Conservation (phyloP, 2,797 vertebrate species). For the Paedocypris micromegethes region DNA sequence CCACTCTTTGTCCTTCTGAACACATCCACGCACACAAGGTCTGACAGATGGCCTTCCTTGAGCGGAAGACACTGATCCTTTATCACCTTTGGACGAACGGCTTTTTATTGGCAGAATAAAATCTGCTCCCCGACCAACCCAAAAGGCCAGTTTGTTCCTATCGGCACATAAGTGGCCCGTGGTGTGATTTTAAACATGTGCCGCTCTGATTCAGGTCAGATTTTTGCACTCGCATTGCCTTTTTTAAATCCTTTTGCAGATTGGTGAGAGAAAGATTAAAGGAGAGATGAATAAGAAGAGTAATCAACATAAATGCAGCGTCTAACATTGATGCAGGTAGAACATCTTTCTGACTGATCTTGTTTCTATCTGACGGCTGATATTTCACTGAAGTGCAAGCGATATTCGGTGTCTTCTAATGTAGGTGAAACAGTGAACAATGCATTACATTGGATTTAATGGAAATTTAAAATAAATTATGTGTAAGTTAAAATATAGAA, state of each 20-base stretch:
- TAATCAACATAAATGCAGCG: background rate
- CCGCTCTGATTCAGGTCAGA: conserved; percentile 17
- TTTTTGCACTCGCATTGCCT: conserved; percentile 11
- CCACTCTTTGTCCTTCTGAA: conserved; percentile 41
- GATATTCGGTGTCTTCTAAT: too few species aligned
- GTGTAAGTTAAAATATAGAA: background rate
- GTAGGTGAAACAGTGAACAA: background rate
- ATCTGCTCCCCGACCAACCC: background rate
- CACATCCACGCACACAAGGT: conserved; percentile 22
- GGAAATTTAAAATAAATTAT: background rate
- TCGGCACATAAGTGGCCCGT: background rate
- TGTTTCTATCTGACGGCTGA: too few species aligned
- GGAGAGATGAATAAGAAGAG: background rate
- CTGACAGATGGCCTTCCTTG: conserved; percentile 46
- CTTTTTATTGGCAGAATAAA: conserved; percentile 16
- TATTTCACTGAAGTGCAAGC: too few species aligned
- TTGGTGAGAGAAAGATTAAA: too few species aligned
- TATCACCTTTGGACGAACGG: conserved; percentile 27
- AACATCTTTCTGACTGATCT: background rate
- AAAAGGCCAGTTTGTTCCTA: conserved; percentile 24
- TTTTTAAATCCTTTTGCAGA: background rate
- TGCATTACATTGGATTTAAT: background rate
- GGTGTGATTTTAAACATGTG: background rate
- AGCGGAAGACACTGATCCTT: conserved; percentile 17
- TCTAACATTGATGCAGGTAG: background rate